A percentile compares a stretch with the other conserved stretches of the same genome.
Conservation (phyloP, 2,888 invertebrate genomes). For the Uropetala carovei region DNA sequence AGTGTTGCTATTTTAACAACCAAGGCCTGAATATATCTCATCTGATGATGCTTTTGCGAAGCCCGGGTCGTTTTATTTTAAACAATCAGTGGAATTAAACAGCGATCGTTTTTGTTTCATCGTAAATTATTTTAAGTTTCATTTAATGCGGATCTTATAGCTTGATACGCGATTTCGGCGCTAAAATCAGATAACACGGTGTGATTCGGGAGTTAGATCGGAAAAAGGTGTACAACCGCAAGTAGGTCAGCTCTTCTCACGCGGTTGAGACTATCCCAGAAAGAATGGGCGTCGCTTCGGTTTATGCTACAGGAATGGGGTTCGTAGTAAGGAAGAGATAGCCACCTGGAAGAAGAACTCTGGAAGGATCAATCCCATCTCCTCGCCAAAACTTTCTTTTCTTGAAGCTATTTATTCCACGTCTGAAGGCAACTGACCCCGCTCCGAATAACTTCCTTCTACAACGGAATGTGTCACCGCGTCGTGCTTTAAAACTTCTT, state of each 20-base stretch:
- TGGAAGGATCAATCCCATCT: background rate
- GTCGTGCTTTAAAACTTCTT: no score
- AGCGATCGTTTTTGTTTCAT: background rate
- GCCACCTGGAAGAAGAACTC: background rate
- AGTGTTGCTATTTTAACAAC: no score
- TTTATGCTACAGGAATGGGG: background rate
- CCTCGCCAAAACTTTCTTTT: background rate
- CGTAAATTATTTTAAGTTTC: background rate
- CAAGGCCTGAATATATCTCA: background rate
- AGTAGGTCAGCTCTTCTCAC: background rate
- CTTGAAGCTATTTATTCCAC: no score
- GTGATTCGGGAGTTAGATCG: background rate
- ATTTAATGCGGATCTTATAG: background rate
- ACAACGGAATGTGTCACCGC: no score
- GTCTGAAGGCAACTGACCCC: no score
- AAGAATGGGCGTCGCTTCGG: background rate
- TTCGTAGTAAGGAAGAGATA: background rate
- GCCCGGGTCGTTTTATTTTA: background rate
- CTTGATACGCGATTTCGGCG: background rate
- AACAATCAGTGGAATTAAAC: background rate
- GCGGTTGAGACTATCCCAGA: background rate
- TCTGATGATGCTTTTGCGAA: background rate
- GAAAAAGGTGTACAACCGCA: background rate
- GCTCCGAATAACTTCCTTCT: no score
- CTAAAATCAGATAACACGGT: no score